Conservation (phyloP, 1,140 invertebrate species). For the Eriocheir sinensis region DNA sequence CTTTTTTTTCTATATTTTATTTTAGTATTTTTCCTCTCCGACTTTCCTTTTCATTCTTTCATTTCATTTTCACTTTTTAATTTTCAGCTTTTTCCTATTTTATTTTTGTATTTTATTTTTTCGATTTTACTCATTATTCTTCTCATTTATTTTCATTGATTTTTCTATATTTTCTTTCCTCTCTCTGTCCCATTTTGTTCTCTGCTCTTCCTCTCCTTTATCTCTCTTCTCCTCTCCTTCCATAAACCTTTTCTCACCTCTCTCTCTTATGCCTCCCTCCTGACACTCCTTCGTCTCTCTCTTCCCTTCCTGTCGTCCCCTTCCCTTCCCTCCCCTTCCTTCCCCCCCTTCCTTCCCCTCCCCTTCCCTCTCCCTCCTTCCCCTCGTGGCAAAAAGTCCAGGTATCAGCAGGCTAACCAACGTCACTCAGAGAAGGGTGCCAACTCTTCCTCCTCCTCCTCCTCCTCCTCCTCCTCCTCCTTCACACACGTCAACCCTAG, state of each 20-base stretch:
- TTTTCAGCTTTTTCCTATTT: not conserved
- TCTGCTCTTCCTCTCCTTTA: not conserved
- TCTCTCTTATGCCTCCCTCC: not conserved
- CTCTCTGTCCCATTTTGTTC: not conserved
- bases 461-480: conserved; percentile 7
- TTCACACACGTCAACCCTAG: not conserved
- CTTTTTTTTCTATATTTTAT: not conserved
- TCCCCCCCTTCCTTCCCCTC: not conserved
- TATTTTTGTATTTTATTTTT: too few species aligned
- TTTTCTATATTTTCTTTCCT: not conserved
- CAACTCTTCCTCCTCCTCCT: not conserved
- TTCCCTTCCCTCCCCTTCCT: not conserved
- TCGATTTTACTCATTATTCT: not conserved
- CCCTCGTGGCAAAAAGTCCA: not conserved
- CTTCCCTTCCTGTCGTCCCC: not conserved
- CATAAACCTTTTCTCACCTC: not conserved
- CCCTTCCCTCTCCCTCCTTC: not conserved
- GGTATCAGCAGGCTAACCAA: conserved; percentile 48
- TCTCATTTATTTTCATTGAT: not conserved
- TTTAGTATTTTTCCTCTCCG: not conserved
- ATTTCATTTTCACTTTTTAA: not conserved
- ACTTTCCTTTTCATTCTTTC: not conserved
- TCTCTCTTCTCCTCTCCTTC: not conserved
- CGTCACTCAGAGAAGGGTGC: conserved; percentile 13
- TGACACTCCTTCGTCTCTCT: not conserved